Evolutionary conservation across 2,113 vertebrate species (phyloP).

Genomic region (Phycodurus eques): DNA sequence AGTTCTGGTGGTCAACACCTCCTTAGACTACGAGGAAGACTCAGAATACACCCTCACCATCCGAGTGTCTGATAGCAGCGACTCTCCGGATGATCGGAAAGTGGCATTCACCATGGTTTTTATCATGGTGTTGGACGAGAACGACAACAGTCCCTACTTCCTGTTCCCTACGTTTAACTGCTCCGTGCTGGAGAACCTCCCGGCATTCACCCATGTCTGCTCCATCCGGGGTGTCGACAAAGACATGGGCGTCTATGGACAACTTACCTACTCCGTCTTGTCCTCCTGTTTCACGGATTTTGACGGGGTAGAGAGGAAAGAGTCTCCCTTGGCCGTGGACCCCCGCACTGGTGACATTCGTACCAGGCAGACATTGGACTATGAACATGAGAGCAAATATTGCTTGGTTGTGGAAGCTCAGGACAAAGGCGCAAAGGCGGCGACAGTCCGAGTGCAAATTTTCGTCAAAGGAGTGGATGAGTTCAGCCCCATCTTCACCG

Average conservation of each 20-base stretch:
- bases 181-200: constrained; percentile 80
- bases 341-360: constrained; percentile 83
- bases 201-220: constrained; percentile 78
- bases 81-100: constrained; percentile 60
- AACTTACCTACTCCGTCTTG: constrained; percentile 84
- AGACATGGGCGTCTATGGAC: constrained; percentile 82
- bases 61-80: constrained; percentile 77
- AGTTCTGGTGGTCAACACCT: constrained; percentile 72
- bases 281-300: constrained; percentile 76
- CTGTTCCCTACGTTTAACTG: constrained; percentile 79
- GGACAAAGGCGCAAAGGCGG: constrained; percentile 80
- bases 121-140: constrained; percentile 83
- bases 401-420: constrained; percentile 84
- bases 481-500: constrained; percentile 86
- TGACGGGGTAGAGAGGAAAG: constrained; percentile 66
- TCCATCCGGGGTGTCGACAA: constrained; percentile 82
- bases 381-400: constrained; percentile 79
- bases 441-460: constrained; percentile 78
- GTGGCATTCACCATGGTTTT: constrained; percentile 77
- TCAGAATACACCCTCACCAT: constrained; percentile 78
- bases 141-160: constrained; percentile 86
- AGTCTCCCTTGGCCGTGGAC: constrained; percentile 81
- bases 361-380: constrained; percentile 84
- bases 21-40: constrained; percentile 84
- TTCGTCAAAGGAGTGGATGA: constrained; percentile 85